phyloP scores from a whole-genome alignment of 2,888 invertebrate species.

The Drosophila algonquin region DNA sequence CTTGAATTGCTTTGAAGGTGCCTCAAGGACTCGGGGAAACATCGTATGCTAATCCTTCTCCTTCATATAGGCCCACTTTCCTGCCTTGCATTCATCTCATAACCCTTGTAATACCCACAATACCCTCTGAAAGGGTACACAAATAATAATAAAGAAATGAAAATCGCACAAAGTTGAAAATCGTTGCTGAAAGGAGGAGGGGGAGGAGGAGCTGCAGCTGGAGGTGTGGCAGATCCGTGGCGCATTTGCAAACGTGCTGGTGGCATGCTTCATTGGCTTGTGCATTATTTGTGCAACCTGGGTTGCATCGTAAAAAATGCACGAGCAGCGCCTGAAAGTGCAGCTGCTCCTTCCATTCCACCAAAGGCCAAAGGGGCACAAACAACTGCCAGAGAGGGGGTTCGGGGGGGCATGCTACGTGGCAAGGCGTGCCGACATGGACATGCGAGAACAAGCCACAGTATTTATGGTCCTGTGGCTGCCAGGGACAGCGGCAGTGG shows the following conservation, averaged over 20 bases:
- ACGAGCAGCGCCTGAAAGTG: slow-evolving; percentile 71
- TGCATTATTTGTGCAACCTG: slow-evolving; percentile 81
- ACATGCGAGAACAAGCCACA: slow-evolving; percentile 74
- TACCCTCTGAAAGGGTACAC: neutral
- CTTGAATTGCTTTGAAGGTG: too few relatives aligned
- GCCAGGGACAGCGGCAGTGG: slow-evolving; percentile 36
- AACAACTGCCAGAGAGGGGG: neutral
- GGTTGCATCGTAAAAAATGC: slow-evolving; percentile 81
- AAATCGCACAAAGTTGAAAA: slow-evolving; percentile 66
- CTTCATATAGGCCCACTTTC: neutral
- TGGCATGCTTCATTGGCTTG: slow-evolving; percentile 79
- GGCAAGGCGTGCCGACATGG: slow-evolving; percentile 65
- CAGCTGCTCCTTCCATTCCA: slow-evolving; percentile 66
- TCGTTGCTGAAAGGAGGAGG: slow-evolving; percentile 51
- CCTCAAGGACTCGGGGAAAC: too few relatives aligned
- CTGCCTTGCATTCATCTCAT: neutral
- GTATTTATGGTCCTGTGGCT: slow-evolving; percentile 72
- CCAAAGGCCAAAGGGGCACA: slow-evolving; percentile 37
- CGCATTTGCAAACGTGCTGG: slow-evolving; percentile 52
- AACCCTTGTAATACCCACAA: neutral
- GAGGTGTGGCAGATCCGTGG: slow-evolving; percentile 24
- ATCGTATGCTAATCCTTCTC: too few relatives aligned
- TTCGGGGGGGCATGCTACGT: slow-evolving; percentile 12
- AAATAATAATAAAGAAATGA: slow-evolving; percentile 42
- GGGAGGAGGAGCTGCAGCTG: slow-evolving; percentile 14